Evolutionary conservation across 35 echinoderm and acorn worm genomes (phyloP).

Genomic region (Lytechinus pictus): DNA sequence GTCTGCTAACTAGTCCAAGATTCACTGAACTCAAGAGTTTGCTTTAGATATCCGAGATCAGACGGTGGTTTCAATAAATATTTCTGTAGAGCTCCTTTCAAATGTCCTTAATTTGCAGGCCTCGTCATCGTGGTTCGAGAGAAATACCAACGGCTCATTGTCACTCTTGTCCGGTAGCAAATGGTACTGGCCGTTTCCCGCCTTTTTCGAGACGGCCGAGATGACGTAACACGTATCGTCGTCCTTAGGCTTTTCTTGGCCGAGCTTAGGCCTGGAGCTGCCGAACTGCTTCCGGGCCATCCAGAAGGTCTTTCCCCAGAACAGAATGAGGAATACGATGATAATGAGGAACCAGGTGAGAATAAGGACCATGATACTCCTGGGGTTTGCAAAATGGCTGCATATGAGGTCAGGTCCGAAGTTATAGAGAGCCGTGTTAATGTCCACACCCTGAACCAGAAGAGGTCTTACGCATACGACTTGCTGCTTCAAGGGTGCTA

Average conservation of each 20-base stretch:
- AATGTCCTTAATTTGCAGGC: constrained; percentile 16
- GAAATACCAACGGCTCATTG: constrained; percentile 25
- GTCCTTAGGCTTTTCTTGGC: not conserved
- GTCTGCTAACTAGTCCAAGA: no score
- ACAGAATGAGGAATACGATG: constrained; percentile 36
- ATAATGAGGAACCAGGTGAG: constrained; percentile 43
- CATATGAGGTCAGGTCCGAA: not conserved
- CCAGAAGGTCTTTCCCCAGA: constrained; percentile 45
- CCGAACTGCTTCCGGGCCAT: constrained; percentile 46
- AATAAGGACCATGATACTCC: constrained; percentile 20
- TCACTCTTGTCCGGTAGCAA: constrained; percentile 34
- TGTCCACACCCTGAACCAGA: not conserved
- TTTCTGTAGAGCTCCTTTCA: not conserved
- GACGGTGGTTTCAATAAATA: constrained; percentile 52
- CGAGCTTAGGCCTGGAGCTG: not conserved
- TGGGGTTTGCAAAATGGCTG: constrained; percentile 11
- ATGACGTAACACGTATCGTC: constrained; percentile 34
- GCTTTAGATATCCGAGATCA: not conserved
- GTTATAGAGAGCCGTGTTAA: not conserved
- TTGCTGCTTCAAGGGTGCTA: not conserved
- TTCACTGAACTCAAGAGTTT: no score
- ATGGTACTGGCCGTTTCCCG: constrained; percentile 42
- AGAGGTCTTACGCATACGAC: not conserved
- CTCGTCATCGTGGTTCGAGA: constrained; percentile 23
- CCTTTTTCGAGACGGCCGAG: not conserved